Conservation (phyloP, 1,140 invertebrate species). For the Mamestra configurata region DNA sequence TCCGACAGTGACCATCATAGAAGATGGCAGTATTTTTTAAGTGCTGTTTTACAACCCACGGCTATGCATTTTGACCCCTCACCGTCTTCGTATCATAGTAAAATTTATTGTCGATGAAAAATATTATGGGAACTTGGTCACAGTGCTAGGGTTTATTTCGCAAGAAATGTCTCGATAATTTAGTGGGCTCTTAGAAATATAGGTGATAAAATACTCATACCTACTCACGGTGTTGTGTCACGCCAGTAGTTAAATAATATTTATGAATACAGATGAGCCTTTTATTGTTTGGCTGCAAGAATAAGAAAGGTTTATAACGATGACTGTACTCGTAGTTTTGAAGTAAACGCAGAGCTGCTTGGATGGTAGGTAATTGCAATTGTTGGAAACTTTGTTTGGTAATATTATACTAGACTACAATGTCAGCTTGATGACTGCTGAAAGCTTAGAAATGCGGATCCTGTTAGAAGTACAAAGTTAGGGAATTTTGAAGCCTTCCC, state of each 20-base stretch:
- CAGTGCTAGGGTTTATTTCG: constrained; percentile 9
- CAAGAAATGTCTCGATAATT: constrained; percentile 44
- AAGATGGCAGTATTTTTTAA: constrained; percentile 12
- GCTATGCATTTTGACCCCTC: constrained; percentile 52
- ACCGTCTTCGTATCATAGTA: constrained; percentile 8
- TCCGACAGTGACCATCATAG: background rate
- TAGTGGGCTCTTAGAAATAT: constrained; percentile 36
- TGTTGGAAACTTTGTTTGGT: background rate
- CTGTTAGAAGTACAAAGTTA: too few species aligned
- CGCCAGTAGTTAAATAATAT: constrained; percentile 13
- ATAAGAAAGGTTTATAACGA: background rate
- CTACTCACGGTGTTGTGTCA: background rate
- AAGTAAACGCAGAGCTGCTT: background rate
- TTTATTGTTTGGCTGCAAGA: constrained; percentile 26
- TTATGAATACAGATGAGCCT: constrained; percentile 27
- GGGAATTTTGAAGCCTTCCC: too few species aligned
- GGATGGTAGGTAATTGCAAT: background rate
- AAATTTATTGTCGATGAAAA: constrained; percentile 55
- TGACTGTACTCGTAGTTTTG: background rate
- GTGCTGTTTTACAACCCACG: constrained; percentile 49
- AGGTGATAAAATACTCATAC: constrained; percentile 39
- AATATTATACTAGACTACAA: too few species aligned
- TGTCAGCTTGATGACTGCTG: too few species aligned
- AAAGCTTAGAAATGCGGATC: too few species aligned
- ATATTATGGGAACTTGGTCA: constrained; percentile 36